phyloP scores from a whole-genome alignment of 2,113 vertebrate species.

The Sminthopsis crassicaudata region DNA sequence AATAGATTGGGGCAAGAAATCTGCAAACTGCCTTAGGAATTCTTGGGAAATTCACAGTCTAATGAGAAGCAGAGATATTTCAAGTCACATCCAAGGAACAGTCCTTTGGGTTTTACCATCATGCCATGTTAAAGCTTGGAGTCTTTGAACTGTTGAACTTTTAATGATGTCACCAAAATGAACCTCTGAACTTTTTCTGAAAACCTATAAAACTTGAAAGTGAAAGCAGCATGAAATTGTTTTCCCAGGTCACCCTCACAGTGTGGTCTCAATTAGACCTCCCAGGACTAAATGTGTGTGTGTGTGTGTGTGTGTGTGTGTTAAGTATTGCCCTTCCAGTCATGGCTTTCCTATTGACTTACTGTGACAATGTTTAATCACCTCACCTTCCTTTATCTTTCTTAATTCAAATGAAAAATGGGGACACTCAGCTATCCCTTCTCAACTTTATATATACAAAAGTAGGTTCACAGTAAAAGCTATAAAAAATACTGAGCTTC shows the following conservation, averaged over 20 bases:
- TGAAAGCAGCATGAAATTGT: conserved; percentile 64
- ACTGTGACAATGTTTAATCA: background rate
- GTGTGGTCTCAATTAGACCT: background rate
- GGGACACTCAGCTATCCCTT: conserved; percentile 38
- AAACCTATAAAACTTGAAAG: conserved; percentile 60
- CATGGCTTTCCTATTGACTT: background rate
- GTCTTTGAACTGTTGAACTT: conserved; percentile 64
- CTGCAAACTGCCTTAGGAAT: background rate
- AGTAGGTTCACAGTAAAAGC: conserved; percentile 20
- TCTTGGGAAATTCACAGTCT: conserved; percentile 17
- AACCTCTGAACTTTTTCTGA: conserved; percentile 72
- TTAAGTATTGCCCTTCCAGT: background rate
- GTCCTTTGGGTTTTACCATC: conserved; percentile 45
- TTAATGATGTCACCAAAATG: conserved; percentile 59
- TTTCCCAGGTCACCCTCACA: conserved; percentile 28
- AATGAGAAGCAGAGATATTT: conserved; percentile 29
- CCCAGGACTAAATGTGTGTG: background rate
- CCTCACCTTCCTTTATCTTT: background rate
- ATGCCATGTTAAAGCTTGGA: conserved; percentile 21
- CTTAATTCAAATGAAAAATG: conserved; percentile 23
- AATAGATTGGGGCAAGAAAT: background rate
- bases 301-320: background rate
- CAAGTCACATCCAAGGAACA: background rate
- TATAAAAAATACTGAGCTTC: conserved; percentile 44
- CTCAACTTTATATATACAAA: conserved; percentile 38